Evolutionary conservation across 2,113 vertebrate genomes (phyloP).

Genomic region (Gymnobelideus leadbeateri): DNA sequence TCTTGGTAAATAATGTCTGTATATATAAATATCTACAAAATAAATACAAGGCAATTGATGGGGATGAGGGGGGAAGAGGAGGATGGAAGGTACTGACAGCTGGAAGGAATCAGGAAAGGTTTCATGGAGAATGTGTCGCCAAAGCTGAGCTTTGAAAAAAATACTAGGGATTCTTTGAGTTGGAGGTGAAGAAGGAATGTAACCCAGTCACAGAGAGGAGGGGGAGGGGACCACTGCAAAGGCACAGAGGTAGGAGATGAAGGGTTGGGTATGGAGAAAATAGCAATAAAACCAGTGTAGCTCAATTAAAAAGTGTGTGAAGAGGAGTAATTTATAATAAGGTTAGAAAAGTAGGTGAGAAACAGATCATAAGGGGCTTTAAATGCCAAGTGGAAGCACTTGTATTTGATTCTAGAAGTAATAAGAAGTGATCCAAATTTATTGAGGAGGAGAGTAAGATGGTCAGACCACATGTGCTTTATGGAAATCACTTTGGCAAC

Average conservation of each 20-base stretch:
- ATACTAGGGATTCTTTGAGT: neutral
- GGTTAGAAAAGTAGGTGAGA: neutral
- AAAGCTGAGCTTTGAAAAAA: neutral
- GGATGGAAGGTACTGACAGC: neutral
- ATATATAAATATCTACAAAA: neutral
- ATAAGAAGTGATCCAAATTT: neutral
- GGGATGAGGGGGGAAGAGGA: neutral
- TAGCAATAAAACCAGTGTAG: neutral
- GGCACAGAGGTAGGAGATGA: neutral
- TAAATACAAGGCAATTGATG: neutral
- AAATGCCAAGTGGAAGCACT: neutral
- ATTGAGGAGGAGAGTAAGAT: neutral
- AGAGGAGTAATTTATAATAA: neutral
- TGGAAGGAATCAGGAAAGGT: neutral
- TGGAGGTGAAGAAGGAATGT: neutral
- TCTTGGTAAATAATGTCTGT: neutral
- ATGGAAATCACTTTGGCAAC: neutral
- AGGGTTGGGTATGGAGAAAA: neutral
- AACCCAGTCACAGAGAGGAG: neutral
- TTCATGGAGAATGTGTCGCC: neutral
- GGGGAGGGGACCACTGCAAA: neutral
- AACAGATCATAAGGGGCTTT: neutral
- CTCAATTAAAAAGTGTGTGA: neutral
- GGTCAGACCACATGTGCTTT: neutral
- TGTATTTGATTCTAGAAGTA: neutral